Evolutionary conservation across 2,113 vertebrate species (phyloP), one percentile per base, ranked within the genome.

Genomic region (Lucifuga dentata): DNA sequence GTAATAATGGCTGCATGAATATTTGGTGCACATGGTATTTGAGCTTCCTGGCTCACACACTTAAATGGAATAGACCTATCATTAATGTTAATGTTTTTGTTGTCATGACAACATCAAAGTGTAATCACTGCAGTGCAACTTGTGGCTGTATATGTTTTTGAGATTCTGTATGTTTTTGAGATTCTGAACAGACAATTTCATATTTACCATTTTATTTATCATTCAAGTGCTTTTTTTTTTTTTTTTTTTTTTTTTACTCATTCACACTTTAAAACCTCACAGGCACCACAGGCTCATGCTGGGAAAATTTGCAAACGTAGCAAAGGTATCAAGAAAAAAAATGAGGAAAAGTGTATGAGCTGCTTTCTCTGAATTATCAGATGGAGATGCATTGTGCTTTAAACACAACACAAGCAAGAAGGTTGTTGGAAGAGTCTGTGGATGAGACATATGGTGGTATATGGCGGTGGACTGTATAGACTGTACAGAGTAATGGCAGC

Each of bases 131-230:
- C n/a, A n/a, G n/a, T n/a, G n/a, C n/a, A n/a, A n/a, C n/a, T n/a
- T n/a, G n/a, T n/a, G n/a, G n/a, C n/a, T n/a, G n/a, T n/a, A n/a
- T n/a, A n/a, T n/a, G n/a, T n/a, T n/a, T n/a, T n/a, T n/a, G n/a
- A n/a, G n/a, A n/a, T n/a, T n/a, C n/a, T n/a, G n/a, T n/a, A n/a
- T n/a, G n/a, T n/a, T n/a, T n/a, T n/a, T n/a, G n/a, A n/a, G n/a
- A n/a, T n/a, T n/a, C n/a, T n/a, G n/a, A 62, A 64, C 32, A 53
- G 29, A 62, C 41, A 21, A 33, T 19, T 17, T 68, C 6, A 48
- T 48, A 23, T 75, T 75, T 29, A 29, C n/a, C 11, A 59, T 16
- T 72, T 91, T 89, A 86, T 85, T 88, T 88, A 65, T 0, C 81
- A 44, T 45, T 78, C 45, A 84, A 81, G 58, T 55, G 39, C 7